These are phyloP conservation scores for Eptesicus fuscus DNA, from an alignment of 2,113 vertebrate species.

Conservation along the genomic window DNA sequence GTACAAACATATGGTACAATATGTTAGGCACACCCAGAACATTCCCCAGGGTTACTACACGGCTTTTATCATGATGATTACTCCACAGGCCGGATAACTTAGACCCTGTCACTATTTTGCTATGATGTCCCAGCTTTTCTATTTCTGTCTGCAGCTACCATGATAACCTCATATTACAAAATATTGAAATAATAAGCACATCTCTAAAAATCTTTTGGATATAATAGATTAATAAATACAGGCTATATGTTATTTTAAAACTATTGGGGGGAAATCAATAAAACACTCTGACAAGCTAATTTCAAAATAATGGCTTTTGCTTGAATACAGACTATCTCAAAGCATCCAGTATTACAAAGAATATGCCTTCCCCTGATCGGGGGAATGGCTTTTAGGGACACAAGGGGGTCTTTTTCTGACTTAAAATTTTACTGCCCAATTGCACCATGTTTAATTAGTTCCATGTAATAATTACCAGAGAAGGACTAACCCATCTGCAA, in stretches of 20 bases:
- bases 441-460: not conserved
- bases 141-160: not conserved
- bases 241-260: not conserved
- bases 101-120: not conserved
- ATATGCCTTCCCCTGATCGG: not conserved
- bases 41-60: not conserved
- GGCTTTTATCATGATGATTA: not conserved
- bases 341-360: not conserved
- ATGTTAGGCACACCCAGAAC: not conserved
- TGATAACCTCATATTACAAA: not conserved
- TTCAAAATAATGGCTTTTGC: not conserved
- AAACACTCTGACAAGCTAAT: not conserved
- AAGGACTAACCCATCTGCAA: not conserved
- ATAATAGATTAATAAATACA: not conserved
- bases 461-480: not conserved
- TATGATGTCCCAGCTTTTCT: not conserved
- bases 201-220: not conserved
- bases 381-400: not conserved
- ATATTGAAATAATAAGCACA: constrained; percentile 27
- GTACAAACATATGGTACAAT: not conserved
- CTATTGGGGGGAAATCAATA: not conserved
- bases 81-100: not conserved
- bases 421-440: not conserved
- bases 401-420: not conserved
- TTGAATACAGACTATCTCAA: not conserved